Evolutionary conservation across 2,888 invertebrate species (phyloP).

Genomic region (Andrena praecox): DNA sequence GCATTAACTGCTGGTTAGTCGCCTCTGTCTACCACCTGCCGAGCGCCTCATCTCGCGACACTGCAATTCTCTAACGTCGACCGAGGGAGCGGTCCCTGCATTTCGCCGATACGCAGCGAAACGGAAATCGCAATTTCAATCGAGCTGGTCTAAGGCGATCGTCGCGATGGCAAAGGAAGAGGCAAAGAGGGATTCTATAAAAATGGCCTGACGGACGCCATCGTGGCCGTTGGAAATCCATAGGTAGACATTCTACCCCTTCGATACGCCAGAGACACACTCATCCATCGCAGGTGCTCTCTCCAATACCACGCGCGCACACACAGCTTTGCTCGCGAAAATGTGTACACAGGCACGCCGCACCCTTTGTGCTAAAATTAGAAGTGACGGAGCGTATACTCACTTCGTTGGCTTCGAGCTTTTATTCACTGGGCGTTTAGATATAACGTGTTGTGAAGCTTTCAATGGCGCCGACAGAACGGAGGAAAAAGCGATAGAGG

Average conservation of each 20-base stretch:
- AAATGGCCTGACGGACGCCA: slow-evolving; percentile 54
- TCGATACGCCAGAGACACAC: slow-evolving; percentile 36
- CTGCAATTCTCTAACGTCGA: slow-evolving; percentile 30
- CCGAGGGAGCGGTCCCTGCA: slow-evolving; percentile 18
- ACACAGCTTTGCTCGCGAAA: slow-evolving; percentile 19
- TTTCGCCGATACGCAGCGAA: slow-evolving; percentile 43
- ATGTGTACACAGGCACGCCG: slow-evolving; percentile 61
- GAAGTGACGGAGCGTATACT: slow-evolving; percentile 81
- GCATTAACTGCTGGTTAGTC: slow-evolving; percentile 22
- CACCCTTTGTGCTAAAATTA: slow-evolving; percentile 84
- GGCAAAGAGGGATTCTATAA: slow-evolving; percentile 51
- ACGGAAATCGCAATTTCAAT: slow-evolving; percentile 57
- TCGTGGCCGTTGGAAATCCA: slow-evolving; percentile 61
- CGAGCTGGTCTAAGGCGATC: slow-evolving; percentile 14
- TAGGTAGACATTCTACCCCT: slow-evolving; percentile 64
- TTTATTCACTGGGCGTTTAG: slow-evolving; percentile 75
- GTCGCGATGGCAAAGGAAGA: not conserved
- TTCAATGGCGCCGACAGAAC: slow-evolving; percentile 60
- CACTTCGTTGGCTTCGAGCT: slow-evolving; percentile 78
- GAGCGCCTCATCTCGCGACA: slow-evolving; percentile 9
- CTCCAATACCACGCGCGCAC: not conserved
- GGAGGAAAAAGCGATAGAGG: not conserved
- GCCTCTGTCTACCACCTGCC: not conserved
- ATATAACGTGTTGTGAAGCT: slow-evolving; percentile 71
- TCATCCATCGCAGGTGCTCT: not conserved